Base-by-base conservation (phyloP, 2,797 vertebrate genomes). In the Acanthis flammea region DNA sequence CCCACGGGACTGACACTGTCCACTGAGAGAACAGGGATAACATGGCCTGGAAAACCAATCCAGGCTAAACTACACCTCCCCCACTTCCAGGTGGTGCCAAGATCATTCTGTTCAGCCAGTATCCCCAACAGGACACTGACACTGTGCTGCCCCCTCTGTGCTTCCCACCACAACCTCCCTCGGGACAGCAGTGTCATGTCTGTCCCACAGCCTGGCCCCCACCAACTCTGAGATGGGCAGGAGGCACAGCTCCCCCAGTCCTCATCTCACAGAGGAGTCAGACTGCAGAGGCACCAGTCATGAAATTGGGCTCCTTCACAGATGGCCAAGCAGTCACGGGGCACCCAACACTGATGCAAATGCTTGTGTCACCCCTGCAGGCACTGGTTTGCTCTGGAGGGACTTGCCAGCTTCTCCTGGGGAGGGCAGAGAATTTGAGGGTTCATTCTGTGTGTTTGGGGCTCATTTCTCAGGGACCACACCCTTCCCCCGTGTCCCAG, bases 101-200 rank as follows among this genome's bases (percentile, higher is more conserved):
- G 48, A 54, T 23, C 0, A 0, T 41, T 75, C 48, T 21, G 5
- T 51, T 9, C 68, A 42, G 66, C 27, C 17, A 66, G 58, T 1
- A 3, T 51, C 12, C 45, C 30, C 19, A 0, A 0, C 27, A 55
- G 41, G 11, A 8, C 14, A 5, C 23, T 9, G 3, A 7, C 0
- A 0, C 15, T 15, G 16, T 3, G 1, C 55, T 79, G 75, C 27
- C 24, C 19, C 9, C 61, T 55, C 30, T 24, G 47, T 53, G 42
- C 58, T 55, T 80, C 42, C 39, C 41, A 47, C 24, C 10, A 3
- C 60, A 53, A 14, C 21, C 30, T 57, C 44, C 42, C 27, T n/a
- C 74, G 53, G 35, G 39, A 57, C 3, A 7, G 31, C 5, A 5
- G 16, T 7, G 39, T 50, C 5, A 3, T 5, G 4, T 19, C 13